Evolutionary conservation across 1,140 invertebrate species (phyloP), one percentile per base, ranked within the genome.

Genomic region (Anoplolepis gracilipes): DNA sequence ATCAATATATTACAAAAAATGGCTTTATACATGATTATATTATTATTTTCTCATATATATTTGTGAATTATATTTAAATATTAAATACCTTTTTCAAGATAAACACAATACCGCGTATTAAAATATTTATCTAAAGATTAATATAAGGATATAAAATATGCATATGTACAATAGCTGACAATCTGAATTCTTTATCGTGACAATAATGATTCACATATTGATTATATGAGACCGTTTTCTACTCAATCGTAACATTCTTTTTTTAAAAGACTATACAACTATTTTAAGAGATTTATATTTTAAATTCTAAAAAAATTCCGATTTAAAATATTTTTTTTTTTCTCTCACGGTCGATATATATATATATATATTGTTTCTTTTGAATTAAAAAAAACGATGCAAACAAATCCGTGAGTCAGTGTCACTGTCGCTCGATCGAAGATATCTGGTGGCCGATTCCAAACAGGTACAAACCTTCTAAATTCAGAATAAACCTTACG

Each of bases 401-500:
- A 73, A 73, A 72, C 57, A 78, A 16, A 49, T 33, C 13, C 28
- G 59, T 13, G 7, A 49, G n/a, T n/a, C n/a, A n/a, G 49, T 49
- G 28, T 77, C 46, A 49, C 39, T 36, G 22, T 67, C 61, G 2
- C 13, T 67, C 76, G n/a, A 49, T 39, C n/a, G 42, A 77, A 46
- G 39, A 30, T n/a, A 33, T 6, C 10, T 33, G 13, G 13, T 69
- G 67, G 55, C 28, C 61, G 42, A 79, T 79, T 79, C 13, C 30
- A 8, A 25, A 19, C 77, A 67, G 33, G 22, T 36, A 49, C 64
- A 55, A 79, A 70, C 30, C 77, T 70, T 16, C 64, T 79, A 69
- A 79, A 70, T 69, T 65, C 64, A 39, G 25, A 70, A 39, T 79
- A 79, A 79, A 79, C 22, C 64, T 55, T 3, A 46, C 77, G 46